Evolutionary conservation across 1,140 invertebrate genomes (phyloP).

Genomic region (Delia radicum): DNA sequence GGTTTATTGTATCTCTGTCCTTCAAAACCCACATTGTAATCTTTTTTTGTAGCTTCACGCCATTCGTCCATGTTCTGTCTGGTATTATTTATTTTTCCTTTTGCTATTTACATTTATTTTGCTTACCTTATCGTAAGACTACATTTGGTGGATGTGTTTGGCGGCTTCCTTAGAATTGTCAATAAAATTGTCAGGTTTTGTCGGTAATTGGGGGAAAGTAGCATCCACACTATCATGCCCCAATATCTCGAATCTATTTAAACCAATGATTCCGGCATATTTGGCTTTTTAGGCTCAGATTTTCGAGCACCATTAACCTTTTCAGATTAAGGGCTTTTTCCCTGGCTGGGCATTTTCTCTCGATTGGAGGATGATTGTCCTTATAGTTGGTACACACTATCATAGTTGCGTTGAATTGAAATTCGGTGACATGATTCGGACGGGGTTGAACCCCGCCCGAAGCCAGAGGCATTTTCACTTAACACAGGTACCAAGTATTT

Average conservation of each 20-base stretch:
- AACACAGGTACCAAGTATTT: no score
- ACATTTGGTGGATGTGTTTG: not conserved
- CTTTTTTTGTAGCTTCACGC: no score
- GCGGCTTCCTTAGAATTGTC: not conserved
- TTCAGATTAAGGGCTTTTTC: not conserved
- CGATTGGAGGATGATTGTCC: not conserved
- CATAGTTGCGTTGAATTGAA: no score
- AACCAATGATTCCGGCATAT: not conserved
- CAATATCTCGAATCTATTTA: not conserved
- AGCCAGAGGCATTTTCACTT: no score
- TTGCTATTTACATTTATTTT: not conserved
- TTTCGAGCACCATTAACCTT: not conserved
- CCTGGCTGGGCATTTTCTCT: not conserved
- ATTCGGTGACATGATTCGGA: no score
- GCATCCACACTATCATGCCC: no score
- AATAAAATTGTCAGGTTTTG: no score
- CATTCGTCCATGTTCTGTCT: not conserved
- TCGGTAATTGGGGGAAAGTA: not conserved
- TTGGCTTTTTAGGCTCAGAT: not conserved
- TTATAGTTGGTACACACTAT: not conserved
- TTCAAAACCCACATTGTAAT: not conserved
- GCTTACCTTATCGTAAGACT: not conserved
- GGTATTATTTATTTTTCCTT: not conserved
- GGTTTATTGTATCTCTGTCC: no score
- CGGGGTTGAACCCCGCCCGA: no score